Evolutionary conservation across 2,888 invertebrate species (phyloP).

Genomic region (Xylota sylvarum): DNA sequence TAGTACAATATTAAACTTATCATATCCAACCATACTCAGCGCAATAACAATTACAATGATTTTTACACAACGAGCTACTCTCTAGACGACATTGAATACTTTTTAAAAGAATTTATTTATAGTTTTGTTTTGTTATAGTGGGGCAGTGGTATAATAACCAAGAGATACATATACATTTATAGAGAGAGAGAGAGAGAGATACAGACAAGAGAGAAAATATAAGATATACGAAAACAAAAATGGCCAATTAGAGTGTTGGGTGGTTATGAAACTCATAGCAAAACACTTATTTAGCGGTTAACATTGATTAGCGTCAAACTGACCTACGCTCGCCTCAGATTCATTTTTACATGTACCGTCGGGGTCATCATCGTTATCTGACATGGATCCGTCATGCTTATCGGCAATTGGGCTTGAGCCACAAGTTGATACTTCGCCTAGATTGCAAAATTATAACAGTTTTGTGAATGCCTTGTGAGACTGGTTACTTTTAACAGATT

Average conservation of each 20-base stretch:
- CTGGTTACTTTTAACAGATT: conserved; percentile 32
- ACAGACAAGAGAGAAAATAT: conserved; percentile 32
- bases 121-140: conserved; percentile 26
- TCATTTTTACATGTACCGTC: conserved; percentile 83
- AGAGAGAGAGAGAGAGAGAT: conserved; percentile 56
- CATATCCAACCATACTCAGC: conserved; percentile 75
- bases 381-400: conserved; percentile 82
- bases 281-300: conserved; percentile 75
- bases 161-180: conserved; percentile 11
- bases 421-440: conserved; percentile 85
- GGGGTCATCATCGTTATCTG: conserved; percentile 81
- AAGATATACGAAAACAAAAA: conserved; percentile 11
- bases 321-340: conserved; percentile 84
- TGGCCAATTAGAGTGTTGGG: conserved; percentile 74
- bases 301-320: conserved; percentile 80
- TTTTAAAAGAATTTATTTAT: not conserved
- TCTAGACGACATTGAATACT: conserved; percentile 52
- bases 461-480: conserved; percentile 49
- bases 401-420: conserved; percentile 84
- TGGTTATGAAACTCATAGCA: conserved; percentile 77
- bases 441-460: conserved; percentile 74
- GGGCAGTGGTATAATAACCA: conserved; percentile 23
- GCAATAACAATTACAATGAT: conserved; percentile 67
- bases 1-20: conserved; percentile 27
- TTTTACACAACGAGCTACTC: conserved; percentile 61